Base-by-base conservation (phyloP, 1,140 invertebrate species). In the Belonocnema kinseyi region DNA sequence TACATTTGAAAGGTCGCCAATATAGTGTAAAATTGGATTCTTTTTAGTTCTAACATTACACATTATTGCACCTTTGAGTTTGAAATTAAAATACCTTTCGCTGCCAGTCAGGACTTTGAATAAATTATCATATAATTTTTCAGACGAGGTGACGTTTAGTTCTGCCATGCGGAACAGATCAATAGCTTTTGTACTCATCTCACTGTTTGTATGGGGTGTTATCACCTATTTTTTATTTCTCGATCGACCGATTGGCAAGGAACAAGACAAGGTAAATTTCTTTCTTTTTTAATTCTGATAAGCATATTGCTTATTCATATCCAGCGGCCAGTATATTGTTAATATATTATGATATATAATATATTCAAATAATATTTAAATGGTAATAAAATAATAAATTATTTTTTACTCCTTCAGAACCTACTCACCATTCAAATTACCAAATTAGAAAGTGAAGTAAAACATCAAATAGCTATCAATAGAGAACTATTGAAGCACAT, bases 121-220 rank as follows among this genome's bases (percentile, higher is more conserved):
- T 50, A 46, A 14, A 19, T 21, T 17, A 50, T 79, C 12, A 46
- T 53, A 4, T 70, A 71, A n/a, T 82, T 77, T 72, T 82, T 58
- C 71, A 90, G 89, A 83, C 83, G 86, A 88, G 89, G 87, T 90
- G 89, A 90, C 89, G 85, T 82, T 86, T 84, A 78, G 83, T 86
- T 84, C 85, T 89, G 89, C 86, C 87, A 90, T 90, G 89, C 89
- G 89, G 82, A 90, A 90, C 83, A 88, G 80, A 85, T 90, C 87
- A 82, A 84, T 90, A 82, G 82, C 84, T 85, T 86, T 90, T 83
- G 82, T 90, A 81, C 87, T 90, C 77, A 80, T 87, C 77, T 87
- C 88, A 78, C 81, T 90, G 82, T 82, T 89, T 78, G 81, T 90
- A 83, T 90, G 89, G 89, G 88, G 85, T 84, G 81, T 89, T 13